Evolutionary conservation across 2,888 invertebrate genomes (phyloP), one percentile per base, ranked within the genome.

Genomic region (Meliscaeva auricollis): DNA sequence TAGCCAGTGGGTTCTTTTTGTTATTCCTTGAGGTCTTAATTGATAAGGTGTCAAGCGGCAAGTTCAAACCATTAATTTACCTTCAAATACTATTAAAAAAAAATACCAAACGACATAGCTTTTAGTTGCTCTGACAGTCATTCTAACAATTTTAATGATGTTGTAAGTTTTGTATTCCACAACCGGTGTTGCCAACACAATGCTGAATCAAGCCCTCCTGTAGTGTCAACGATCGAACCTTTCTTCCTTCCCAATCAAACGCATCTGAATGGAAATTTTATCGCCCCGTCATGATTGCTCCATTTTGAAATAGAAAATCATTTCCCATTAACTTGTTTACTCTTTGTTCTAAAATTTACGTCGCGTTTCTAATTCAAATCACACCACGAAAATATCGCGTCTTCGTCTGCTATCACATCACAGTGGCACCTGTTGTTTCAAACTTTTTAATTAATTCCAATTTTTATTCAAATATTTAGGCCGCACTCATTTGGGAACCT

Each of bases 11-110:
- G 62, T 26, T 62, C 15, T 13, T 7, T 15, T 46, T 35, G 15
- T 54, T 4, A 32, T 13, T 13, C n/a, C 17, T 56, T 46, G 58
- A 75, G 52, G 70, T 66, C 75, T 75, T 84, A 79, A 84, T 84
- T 84, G 79, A 84, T 76, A 68, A 84, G 79, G 84, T 84, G 84
- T 75, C 79, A 52, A 70, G 54, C 70, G 70, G 70, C 66, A 52
- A 72, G 70, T 70, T 75, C 35, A 54, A 66, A 52, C 22, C 46
- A 75, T 75, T 75, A 79, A 78, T 73, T 64, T 15, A 54, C 41
- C 11, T 2, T 20, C 20, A 72, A 72, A 56, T 2, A 13, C 3
- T 9, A 41, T 8, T 41, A 54, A 54, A 11, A 44, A 35, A 22
- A 50, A 22, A 22, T 17, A 50, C 8, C 62, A 44, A 46, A 30